Conservation (phyloP, 1,140 invertebrate species). For the Zophobas atratus region DNA sequence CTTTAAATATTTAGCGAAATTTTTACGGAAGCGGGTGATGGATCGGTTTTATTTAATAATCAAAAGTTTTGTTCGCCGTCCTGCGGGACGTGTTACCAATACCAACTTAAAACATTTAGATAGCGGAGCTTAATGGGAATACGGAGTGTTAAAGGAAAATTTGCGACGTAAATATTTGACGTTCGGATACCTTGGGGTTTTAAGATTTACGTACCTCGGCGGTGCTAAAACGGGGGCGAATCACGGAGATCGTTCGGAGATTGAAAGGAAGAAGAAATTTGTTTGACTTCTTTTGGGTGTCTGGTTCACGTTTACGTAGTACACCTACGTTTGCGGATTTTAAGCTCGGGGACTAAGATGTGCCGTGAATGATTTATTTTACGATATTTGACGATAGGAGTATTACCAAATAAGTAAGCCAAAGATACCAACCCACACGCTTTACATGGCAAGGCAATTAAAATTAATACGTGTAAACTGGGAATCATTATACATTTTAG, state of each 20-base stretch:
- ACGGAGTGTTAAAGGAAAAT: constrained; percentile 1
- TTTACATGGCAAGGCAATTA: too few species aligned
- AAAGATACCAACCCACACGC: too few species aligned
- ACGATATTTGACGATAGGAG: too few species aligned
- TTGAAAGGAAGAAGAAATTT: background rate
- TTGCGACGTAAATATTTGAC: constrained; percentile 16
- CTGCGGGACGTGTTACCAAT: background rate
- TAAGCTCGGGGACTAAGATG: too few species aligned
- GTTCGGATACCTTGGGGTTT: constrained; percentile 16
- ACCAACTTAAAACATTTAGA: constrained; percentile 8
- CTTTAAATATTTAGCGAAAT: background rate
- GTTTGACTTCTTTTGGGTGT: background rate
- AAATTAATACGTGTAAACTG: too few species aligned
- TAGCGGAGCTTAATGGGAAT: background rate
- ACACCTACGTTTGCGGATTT: too few species aligned
- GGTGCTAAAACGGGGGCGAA: constrained; percentile 2
- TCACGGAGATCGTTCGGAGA: constrained; percentile 2
- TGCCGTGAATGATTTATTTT: too few species aligned
- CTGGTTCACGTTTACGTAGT: too few species aligned
- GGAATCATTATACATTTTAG: too few species aligned
- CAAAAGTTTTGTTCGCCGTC: background rate
- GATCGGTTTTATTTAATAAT: too few species aligned
- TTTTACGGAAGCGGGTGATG: too few species aligned
- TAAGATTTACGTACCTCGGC: constrained; percentile 7
- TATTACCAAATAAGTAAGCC: too few species aligned